Evolutionary conservation across 2,113 vertebrate species (phyloP), one percentile per base, ranked within the genome.

Genomic region (Phalacrocorax brasilianus): DNA sequence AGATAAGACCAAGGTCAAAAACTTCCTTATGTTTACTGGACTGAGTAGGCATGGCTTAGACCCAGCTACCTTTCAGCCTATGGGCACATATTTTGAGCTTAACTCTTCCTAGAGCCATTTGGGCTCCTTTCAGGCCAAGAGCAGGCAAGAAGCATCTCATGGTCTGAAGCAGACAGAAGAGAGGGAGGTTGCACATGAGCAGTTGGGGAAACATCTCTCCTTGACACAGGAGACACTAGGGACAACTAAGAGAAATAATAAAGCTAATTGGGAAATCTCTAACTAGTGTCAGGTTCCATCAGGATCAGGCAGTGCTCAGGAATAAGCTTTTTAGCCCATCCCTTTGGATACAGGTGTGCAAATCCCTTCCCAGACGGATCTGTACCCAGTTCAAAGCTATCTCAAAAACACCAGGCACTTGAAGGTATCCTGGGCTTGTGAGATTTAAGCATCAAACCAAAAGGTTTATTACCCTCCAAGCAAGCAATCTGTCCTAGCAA

Each of bases 131-230:
- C 52, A 58, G 22, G 23, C 23, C 59, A 67, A 59, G 35, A 63
- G 7, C 22, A 49, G 22, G 27, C 0, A 17, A 63, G 79, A 72
- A 79, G 13, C 5, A 24, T 21, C 16, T 49, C 35, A 2, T 28
- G 27, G 7, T 8, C 21, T 50, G n/a, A 74, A 42, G 22, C 22
- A 42, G 44, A 26, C 3, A 7, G 32, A 81, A 40, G 18, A 38
- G 8, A 45, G 6, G 12, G 55, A n/a, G n/a, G 14, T 3, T 52
- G 75, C 33, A 16, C 26, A 26, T 0, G 0, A 8, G 5, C 47
- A 47, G 30, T 11, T 50, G 23, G 15, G 35, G 27, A 45, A 45
- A 62, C 28, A 7, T 58, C 24, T 62, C 9, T 58, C 23, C 20
- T 59, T 83, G 49, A 70, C 55, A 50, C 16, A 56, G n/a, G 20